Evolutionary conservation across 2,113 vertebrate genomes (phyloP), one percentile per base, ranked within the genome.

Genomic region (Centropristis striata): DNA sequence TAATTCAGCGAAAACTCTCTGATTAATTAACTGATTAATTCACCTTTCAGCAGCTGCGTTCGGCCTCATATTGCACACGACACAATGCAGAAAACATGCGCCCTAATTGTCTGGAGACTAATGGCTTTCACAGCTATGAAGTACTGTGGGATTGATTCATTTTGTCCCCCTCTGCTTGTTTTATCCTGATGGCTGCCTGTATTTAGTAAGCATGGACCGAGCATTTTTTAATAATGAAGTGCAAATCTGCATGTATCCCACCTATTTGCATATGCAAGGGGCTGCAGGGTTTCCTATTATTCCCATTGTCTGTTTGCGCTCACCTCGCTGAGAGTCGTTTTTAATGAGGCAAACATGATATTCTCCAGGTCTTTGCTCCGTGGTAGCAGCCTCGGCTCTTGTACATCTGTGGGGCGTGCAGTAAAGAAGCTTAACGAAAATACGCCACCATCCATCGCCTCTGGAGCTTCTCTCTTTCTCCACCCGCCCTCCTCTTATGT

Each of bases 261-360:
- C 75, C 85, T 77, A 84, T 88, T 87, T 82, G 72, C 83, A 81
- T 90, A 63, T 58, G 72, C 78, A 78, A 78, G 37, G 44, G 71
- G 81, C 78, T 83, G 70, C 68, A 15, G 84, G 86, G 75, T 66
- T 49, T 66, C 69, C 77, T 80, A 80, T 88, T 85, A 85, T 86
- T 70, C 69, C 71, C 53, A 65, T 84, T 89, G 81, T 91, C 59
- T 76, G 78, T 68, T 83, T 53, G 51, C 21, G 18, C 42, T 86
- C 81, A 80, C 80, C 87, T 83, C 75, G 27, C 68, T 3, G 41
- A 80, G 65, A 37, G 47, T 61, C 2, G 37, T 77, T 88, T 85
- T 78, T 93, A 92, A 92, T 87, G 88, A 93, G 85, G 76, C 81
- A 51, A 68, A 86, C 74, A 53, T 39, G 55, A 80, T 72, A 68